Evolutionary conservation across 2,888 invertebrate genomes (phyloP), one percentile per base, ranked within the genome.

Genomic region (Polymixis lichenea): DNA sequence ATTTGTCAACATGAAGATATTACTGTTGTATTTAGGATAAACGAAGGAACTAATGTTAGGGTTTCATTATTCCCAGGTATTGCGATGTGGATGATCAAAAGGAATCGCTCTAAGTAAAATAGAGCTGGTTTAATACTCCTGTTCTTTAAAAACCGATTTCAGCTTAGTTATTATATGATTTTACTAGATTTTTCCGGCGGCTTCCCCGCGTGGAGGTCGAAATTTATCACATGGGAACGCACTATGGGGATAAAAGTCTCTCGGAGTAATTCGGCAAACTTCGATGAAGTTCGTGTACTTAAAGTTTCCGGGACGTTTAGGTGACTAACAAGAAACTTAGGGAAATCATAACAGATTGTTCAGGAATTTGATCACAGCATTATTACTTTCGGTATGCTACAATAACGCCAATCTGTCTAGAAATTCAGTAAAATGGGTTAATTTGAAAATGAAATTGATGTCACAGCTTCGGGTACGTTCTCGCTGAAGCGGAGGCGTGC

Each of bases 261-360:
- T 86, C 72, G 80, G 32, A 49, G 56, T 85, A 89, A 80, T 90
- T 90, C 74, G 77, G 49, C 61, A 77, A 90, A 89, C 83, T 90
- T 89, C 80, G 85, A 46, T 43, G n/a, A 84, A 85, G 86, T 87
- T 89, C 69, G 75, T 79, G 80, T 82, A 78, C n/a, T 86, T 86
- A 65, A 74, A 78, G 79, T 73, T 80, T 80, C 70, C 61, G 58
- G 75, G 83, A 77, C 83, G 77, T 85, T 81, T 73, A 73, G 74
- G 65, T 72, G 78, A 77, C 66, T 82, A 80, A 85, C 74, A 68
- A 74, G 75, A 73, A 86, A 86, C 86, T 83, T 78, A 76, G 32
- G 58, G 75, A 64, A 86, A 86, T 83, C 62, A 86, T 75, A 77
- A 73, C 71, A 72, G 65, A 77, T 77, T 80, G 75, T 83, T 72